These are phyloP conservation scores for Drosophila dives DNA, from an alignment of 2,888 invertebrate genomes.

Conservation along the genomic window DNA sequence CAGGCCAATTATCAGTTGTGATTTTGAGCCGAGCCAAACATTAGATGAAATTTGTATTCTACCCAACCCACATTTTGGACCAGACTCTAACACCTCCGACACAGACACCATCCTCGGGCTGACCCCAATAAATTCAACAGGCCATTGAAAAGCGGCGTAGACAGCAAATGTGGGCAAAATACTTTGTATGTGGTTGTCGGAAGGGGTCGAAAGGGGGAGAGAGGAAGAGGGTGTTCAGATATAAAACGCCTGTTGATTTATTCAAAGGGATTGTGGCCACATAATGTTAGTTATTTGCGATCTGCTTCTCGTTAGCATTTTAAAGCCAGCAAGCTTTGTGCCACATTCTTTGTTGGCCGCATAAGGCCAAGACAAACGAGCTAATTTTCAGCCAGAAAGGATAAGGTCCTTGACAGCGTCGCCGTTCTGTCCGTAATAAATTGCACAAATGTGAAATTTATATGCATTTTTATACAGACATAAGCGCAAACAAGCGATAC, in stretches of 20 bases:
- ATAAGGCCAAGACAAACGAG: constrained; percentile 74
- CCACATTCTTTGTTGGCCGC: constrained; percentile 35
- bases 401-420: constrained; percentile 37
- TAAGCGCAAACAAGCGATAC: constrained; percentile 47
- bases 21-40: constrained; percentile 44
- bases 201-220: no score
- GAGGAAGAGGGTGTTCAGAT: background rate
- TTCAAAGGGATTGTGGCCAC: constrained; percentile 63
- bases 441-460: constrained; percentile 68
- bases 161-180: constrained; percentile 7
- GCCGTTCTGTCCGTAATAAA: constrained; percentile 63
- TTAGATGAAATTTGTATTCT: constrained; percentile 45
- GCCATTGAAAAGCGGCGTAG: constrained; percentile 36
- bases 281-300: constrained; percentile 56
- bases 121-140: constrained; percentile 69
- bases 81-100: constrained; percentile 39
- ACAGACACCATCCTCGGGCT: constrained; percentile 20
- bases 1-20: constrained; percentile 70
- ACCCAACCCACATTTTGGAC: constrained; percentile 16
- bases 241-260: constrained; percentile 72
- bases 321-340: constrained; percentile 41
- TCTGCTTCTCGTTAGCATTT: constrained; percentile 56
- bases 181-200: constrained; percentile 21
- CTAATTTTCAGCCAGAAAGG: constrained; percentile 61
- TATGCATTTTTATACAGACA: constrained; percentile 76